phyloP scores from a whole-genome alignment of 1,140 invertebrate genomes.

The Physella acuta region DNA sequence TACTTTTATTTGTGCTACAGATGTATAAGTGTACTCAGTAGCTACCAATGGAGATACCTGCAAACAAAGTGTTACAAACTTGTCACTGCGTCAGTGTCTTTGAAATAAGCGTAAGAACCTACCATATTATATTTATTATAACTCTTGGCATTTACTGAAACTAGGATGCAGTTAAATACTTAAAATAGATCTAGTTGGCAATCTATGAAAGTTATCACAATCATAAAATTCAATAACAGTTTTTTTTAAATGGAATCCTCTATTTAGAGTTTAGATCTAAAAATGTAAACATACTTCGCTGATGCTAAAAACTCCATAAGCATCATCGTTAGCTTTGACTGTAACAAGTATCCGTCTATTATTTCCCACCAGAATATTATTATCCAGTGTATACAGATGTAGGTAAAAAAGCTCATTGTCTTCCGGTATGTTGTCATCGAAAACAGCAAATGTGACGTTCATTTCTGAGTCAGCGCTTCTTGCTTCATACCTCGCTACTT shows the following conservation, averaged over 20 bases:
- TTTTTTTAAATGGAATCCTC: background rate
- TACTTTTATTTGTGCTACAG: slow-evolving; percentile 34
- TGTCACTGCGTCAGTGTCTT: too few species aligned
- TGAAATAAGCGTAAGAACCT: background rate
- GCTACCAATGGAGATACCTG: slow-evolving; percentile 37
- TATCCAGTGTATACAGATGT: slow-evolving; percentile 33
- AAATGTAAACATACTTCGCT: slow-evolving; percentile 33
- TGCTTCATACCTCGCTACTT: slow-evolving; percentile 42
- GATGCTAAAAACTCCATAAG: slow-evolving; percentile 54
- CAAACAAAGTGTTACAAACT: slow-evolving; percentile 12
- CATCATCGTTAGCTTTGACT: slow-evolving; percentile 55
- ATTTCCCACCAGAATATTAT: slow-evolving; percentile 28
- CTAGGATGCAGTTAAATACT: too few species aligned
- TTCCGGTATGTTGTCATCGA: slow-evolving; percentile 52
- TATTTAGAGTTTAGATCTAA: background rate
- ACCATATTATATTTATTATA: too few species aligned
- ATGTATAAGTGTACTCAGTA: slow-evolving; percentile 33
- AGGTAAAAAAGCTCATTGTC: slow-evolving; percentile 47
- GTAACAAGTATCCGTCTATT: slow-evolving; percentile 39
- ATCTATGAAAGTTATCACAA: too few species aligned
- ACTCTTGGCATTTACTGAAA: too few species aligned
- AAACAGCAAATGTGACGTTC: slow-evolving; percentile 47
- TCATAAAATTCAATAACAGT: too few species aligned
- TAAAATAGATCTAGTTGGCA: too few species aligned
- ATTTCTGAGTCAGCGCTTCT: slow-evolving; percentile 22